These are phyloP conservation scores for Archilochus colubris DNA, from an alignment of 2,113 vertebrate species.

Conservation along the genomic window DNA sequence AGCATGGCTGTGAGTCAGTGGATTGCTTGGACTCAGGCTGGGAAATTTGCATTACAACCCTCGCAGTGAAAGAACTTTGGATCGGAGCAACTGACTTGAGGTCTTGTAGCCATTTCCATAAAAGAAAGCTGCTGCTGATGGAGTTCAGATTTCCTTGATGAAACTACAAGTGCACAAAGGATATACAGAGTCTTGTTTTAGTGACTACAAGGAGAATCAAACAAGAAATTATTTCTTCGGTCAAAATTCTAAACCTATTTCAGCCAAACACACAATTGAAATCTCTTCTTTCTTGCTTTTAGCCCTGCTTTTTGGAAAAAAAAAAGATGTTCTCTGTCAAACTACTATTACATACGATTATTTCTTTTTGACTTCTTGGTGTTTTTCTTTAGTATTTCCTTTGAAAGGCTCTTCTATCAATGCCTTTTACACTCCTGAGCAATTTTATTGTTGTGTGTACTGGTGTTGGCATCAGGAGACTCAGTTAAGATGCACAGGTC, in stretches of 20 bases:
- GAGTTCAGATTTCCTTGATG: not conserved
- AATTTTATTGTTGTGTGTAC: not conserved
- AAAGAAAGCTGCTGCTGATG: not conserved
- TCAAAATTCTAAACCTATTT: not conserved
- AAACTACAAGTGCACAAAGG: not conserved
- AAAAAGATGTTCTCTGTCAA: not conserved
- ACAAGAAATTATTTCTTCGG: not conserved
- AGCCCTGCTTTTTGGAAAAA: not conserved
- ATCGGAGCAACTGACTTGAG: not conserved
- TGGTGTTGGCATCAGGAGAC: not conserved
- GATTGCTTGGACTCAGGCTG: not conserved
- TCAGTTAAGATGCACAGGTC: not conserved
- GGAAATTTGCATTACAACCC: not conserved
- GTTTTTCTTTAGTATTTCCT: not conserved
- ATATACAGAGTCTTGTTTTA: not conserved
- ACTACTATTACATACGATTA: not conserved
- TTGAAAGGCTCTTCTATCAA: not conserved
- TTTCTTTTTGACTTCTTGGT: not conserved
- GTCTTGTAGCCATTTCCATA: not conserved
- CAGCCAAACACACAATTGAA: not conserved
- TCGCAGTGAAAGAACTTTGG: not conserved
- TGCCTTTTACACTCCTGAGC: not conserved
- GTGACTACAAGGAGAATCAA: not conserved
- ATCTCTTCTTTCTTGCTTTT: not conserved
- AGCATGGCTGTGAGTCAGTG: not conserved